A percentile compares a stretch with the other conserved stretches of the same genome.
These are phyloP conservation scores for Lepisosteus oculatus DNA, from an alignment of 2,113 vertebrate genomes.

Conservation along the genomic window DNA sequence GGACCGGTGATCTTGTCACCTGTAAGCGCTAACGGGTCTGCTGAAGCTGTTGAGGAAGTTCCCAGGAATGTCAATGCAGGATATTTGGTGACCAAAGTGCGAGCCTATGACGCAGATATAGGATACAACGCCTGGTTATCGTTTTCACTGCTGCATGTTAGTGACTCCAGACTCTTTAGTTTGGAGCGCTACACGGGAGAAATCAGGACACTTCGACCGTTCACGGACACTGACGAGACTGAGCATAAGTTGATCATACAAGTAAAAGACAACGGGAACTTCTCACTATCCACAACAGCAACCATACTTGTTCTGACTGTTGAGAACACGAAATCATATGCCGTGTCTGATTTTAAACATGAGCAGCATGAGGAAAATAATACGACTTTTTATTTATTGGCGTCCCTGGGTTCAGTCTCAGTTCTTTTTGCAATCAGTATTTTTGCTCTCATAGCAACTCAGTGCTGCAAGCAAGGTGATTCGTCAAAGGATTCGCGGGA, in stretches of 20 bases:
- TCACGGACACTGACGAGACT: constrained; percentile 37
- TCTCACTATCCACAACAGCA: constrained; percentile 39
- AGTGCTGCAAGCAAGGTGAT: too few species aligned
- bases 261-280: constrained; percentile 42
- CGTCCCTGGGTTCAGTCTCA: constrained; percentile 30
- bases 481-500: constrained; percentile 36
- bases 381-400: too few species aligned
- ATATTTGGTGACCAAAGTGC: constrained; percentile 44
- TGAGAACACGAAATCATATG: constrained; percentile 36
- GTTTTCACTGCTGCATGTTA: constrained; percentile 34
- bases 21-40: constrained; percentile 33
- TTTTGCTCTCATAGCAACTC: too few species aligned
- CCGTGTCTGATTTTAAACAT: constrained; percentile 40
- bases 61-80: constrained; percentile 37
- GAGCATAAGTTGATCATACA: constrained; percentile 36
- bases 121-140: constrained; percentile 47
- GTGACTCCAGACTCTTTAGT: constrained; percentile 34
- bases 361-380: not conserved
- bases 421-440: constrained; percentile 29
- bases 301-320: constrained; percentile 35
- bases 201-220: constrained; percentile 34
- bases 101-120: constrained; percentile 41
- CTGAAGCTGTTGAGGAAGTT: constrained; percentile 32
- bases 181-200: constrained; percentile 43
- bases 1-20: constrained; percentile 39